A percentile compares a stretch with the other conserved stretches of the same genome.
These are phyloP conservation scores for Bimastos eiseni DNA, from an alignment of 2,888 invertebrate genomes.

Conservation along the genomic window DNA sequence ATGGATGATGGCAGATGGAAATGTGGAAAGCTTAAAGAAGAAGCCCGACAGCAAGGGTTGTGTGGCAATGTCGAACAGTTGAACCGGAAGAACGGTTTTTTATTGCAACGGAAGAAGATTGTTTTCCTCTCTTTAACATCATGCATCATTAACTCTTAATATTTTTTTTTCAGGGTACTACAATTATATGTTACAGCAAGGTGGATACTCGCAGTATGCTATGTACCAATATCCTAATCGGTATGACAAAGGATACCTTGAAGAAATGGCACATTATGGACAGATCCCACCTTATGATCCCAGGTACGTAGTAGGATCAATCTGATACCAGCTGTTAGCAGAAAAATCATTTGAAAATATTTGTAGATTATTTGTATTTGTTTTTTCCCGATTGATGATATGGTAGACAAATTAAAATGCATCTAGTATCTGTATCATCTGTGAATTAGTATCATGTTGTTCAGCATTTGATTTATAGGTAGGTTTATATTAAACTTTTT, in stretches of 20 bases:
- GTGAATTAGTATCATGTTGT: background rate
- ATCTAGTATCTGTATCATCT: background rate
- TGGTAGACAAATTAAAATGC: background rate
- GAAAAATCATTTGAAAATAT: background rate
- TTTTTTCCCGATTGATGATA: background rate
- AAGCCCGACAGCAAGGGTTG: too few relatives aligned
- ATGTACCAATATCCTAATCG: slow-evolving; percentile 35
- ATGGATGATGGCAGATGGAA: too few relatives aligned
- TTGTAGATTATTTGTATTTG: background rate
- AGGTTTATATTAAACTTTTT: background rate
- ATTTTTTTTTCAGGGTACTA: background rate
- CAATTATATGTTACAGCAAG: background rate
- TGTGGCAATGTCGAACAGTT: too few relatives aligned
- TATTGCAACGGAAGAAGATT: too few relatives aligned
- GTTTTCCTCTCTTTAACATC: too few relatives aligned
- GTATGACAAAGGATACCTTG: slow-evolving; percentile 41
- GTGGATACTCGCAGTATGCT: slow-evolving; percentile 30
- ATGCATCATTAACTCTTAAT: background rate
- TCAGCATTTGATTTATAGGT: background rate
- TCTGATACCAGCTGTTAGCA: background rate
- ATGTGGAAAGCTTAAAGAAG: too few relatives aligned
- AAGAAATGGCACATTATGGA: slow-evolving; percentile 41
- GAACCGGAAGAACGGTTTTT: too few relatives aligned
- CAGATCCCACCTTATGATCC: slow-evolving; percentile 29
- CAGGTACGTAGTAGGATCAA: slow-evolving; percentile 1